Conservation (phyloP, 1,140 invertebrate genomes). For the Drosophila sproati region DNA sequence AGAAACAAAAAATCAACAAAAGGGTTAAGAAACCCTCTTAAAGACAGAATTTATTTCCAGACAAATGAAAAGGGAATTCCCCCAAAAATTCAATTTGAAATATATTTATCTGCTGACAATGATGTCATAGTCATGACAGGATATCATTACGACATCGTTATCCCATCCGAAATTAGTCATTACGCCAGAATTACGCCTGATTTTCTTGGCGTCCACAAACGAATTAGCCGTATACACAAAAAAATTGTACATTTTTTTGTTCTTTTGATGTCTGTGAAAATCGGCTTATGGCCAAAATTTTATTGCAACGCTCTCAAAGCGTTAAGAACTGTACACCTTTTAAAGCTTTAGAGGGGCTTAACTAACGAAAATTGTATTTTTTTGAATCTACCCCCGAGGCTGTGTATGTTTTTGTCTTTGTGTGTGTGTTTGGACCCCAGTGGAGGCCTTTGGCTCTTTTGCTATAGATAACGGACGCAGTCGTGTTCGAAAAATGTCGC, state of each 20-base stretch:
- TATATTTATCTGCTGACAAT: constrained; percentile 26
- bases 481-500: constrained; percentile 51
- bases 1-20: constrained; percentile 8
- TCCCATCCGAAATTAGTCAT: constrained; percentile 39
- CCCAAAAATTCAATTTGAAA: constrained; percentile 31
- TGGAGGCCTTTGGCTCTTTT: constrained; percentile 56
- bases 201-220: constrained; percentile 19
- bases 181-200: constrained; percentile 29
- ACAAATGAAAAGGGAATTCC: constrained; percentile 13
- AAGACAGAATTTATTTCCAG: constrained; percentile 21
- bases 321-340: constrained; percentile 48
- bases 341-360: constrained; percentile 55
- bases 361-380: constrained; percentile 42
- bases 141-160: constrained; percentile 49
- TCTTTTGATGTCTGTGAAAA: constrained; percentile 59
- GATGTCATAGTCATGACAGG: constrained; percentile 41
- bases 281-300: constrained; percentile 44
- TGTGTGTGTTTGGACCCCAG: constrained; percentile 35
- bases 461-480: constrained; percentile 47
- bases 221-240: constrained; percentile 49
- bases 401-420: constrained; percentile 7
- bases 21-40: constrained; percentile 32
- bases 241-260: constrained; percentile 18
- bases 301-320: constrained; percentile 26
- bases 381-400: constrained; percentile 39